Evolutionary conservation across 2,113 vertebrate species (phyloP), one percentile per base, ranked within the genome.

Genomic region (Stigmatopora argus): DNA sequence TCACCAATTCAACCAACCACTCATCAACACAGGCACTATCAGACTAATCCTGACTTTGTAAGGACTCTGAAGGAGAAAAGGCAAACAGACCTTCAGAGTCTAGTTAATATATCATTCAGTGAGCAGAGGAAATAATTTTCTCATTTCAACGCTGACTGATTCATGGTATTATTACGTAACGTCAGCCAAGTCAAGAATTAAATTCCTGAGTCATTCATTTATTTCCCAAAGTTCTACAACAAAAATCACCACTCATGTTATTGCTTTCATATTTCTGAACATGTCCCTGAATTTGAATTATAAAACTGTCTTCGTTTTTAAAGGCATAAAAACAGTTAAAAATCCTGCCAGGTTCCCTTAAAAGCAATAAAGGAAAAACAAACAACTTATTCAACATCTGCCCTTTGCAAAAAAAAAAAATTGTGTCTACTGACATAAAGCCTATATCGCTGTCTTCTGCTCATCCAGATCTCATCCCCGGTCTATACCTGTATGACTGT

Each of bases 1-100:
- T 14, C 23, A 31, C 53, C 14, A 14, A 48, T 34, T 44, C 49
- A 26, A 41, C 63, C 7, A 23, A 44, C 18, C 53, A 61, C 35
- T 18, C 53, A 35, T 9, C 18, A 7, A 4, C 46, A 57, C 3
- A 41, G 13, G 21, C 4, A 3, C 21, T 46, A 23, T 52, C 47
- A 62, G 17, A 51, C 62, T 63, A 31, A 23, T 11, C 46, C 15
- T 62, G 45, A 46, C 77, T 68, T 75, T 69, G 47, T 44, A 49
- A 75, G 71, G 63, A 65, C 68, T 79, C 15, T 74, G 59, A 79
- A 55, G 62, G 74, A 72, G 47, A 67, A 1, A 44, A 75, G 66
- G 82, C 70, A 84, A 79, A 85, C 48, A 38, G 55, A 73, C 78
- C 82, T 85, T 83, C 76, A 85, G 76, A 84, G 68, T 83, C 85